Evolutionary conservation across 2,113 vertebrate species (phyloP).

Genomic region (Rafetus swinhoei): DNA sequence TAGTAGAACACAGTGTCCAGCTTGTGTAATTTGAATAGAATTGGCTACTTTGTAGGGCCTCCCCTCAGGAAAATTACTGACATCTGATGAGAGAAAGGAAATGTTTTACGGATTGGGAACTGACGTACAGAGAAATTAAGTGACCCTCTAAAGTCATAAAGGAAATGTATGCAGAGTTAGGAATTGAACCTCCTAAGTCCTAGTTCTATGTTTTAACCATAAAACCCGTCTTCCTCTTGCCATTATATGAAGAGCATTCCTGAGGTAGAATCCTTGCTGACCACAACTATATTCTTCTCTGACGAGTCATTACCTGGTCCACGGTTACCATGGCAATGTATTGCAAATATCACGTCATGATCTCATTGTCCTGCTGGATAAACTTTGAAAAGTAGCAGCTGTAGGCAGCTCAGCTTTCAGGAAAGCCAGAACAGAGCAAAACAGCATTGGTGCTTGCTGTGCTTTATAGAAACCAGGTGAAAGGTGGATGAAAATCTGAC

Average conservation of each 20-base stretch:
- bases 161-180: not conserved
- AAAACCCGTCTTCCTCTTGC: not conserved
- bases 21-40: not conserved
- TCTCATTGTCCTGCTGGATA: conserved; percentile 3
- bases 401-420: conserved; percentile 24
- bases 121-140: not conserved
- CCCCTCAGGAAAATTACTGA: not conserved
- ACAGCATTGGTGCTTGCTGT: not conserved
- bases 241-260: not conserved
- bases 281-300: not conserved
- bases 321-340: not conserved
- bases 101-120: not conserved
- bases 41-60: not conserved
- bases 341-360: not conserved
- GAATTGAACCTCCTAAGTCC: not conserved
- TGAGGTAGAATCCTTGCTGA: not conserved
- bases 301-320: not conserved
- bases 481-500: conserved; percentile 63
- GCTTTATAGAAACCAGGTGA: not conserved
- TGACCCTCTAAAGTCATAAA: not conserved
- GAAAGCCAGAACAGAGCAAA: conserved; percentile 18
- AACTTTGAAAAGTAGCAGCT: not conserved
- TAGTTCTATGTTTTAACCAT: conserved; percentile 10
- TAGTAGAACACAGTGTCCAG: not conserved
- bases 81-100: not conserved